phyloP scores from a whole-genome alignment of 2,113 vertebrate species.

The Podarcis muralis region DNA sequence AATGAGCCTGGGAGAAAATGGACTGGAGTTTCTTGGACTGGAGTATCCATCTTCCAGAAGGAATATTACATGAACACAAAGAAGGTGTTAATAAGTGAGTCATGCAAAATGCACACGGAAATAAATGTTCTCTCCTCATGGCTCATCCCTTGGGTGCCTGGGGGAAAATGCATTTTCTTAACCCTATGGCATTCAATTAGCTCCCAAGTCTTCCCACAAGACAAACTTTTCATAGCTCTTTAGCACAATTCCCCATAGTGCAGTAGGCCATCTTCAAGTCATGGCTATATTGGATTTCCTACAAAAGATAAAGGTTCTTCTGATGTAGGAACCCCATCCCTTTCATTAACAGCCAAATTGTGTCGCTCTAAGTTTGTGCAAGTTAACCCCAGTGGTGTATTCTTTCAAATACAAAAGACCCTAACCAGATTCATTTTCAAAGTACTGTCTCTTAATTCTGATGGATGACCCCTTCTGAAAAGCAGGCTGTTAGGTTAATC shows the following conservation, averaged over 20 bases:
- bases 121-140: not conserved
- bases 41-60: not conserved
- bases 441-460: not conserved
- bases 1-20: not conserved
- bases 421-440: not conserved
- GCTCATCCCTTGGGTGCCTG: not conserved
- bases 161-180: not conserved
- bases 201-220: not conserved
- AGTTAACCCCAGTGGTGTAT: accelerated
- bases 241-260: not conserved
- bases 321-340: not conserved
- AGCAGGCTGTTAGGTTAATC: slow-evolving; percentile 4
- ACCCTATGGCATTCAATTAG: not conserved
- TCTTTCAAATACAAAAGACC: not conserved
- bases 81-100: not conserved
- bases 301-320: not conserved
- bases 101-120: not conserved
- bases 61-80: not conserved
- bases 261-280: not conserved
- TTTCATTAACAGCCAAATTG: slow-evolving; percentile 9
- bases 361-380: not conserved
- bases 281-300: not conserved
- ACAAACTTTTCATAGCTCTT: not conserved
- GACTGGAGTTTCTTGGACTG: not conserved
- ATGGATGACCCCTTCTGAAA: not conserved